Evolutionary conservation across 2,888 invertebrate genomes (phyloP).

Genomic region (Neuroscelio doddi): DNA sequence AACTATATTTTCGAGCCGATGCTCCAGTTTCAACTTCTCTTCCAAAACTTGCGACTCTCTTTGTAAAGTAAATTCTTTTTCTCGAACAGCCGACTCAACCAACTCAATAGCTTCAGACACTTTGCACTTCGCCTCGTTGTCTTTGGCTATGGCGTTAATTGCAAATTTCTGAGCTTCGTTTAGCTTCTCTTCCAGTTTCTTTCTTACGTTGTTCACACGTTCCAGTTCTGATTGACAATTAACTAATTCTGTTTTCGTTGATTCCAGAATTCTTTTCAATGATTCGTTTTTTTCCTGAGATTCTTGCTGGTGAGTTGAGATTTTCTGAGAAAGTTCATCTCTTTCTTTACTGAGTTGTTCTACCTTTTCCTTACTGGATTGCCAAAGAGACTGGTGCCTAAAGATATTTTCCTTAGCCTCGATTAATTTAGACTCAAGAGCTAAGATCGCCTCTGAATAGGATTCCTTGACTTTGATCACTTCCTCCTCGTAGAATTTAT

Average conservation of each 20-base stretch:
- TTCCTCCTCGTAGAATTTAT: conserved; percentile 60
- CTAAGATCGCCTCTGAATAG: conserved; percentile 74
- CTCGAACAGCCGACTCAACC: conserved; percentile 75
- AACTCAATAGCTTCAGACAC: conserved; percentile 76
- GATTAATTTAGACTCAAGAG: conserved; percentile 75
- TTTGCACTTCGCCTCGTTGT: conserved; percentile 73
- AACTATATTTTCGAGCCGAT: conserved; percentile 51
- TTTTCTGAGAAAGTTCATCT: conserved; percentile 71
- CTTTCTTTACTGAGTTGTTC: conserved; percentile 70
- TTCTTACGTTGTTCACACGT: conserved; percentile 51
- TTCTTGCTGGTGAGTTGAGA: conserved; percentile 47
- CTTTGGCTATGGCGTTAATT: conserved; percentile 70
- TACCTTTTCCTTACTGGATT: conserved; percentile 73
- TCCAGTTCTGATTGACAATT: conserved; percentile 61
- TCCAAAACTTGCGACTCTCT: conserved; percentile 69
- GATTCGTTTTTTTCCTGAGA: conserved; percentile 52
- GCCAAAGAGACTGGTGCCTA: conserved; percentile 60
- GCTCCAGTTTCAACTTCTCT: conserved; percentile 58
- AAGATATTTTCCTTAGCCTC: conserved; percentile 73
- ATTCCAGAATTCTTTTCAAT: conserved; percentile 49
- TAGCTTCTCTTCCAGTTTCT: conserved; percentile 71
- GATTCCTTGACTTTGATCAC: conserved; percentile 68
- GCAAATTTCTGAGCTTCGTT: conserved; percentile 68
- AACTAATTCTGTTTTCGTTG: conserved; percentile 55
- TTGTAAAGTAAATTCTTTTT: conserved; percentile 74